Base-by-base conservation (phyloP, 92 coral and sea anemone species). In the Epizoanthus illoricatus region DNA sequence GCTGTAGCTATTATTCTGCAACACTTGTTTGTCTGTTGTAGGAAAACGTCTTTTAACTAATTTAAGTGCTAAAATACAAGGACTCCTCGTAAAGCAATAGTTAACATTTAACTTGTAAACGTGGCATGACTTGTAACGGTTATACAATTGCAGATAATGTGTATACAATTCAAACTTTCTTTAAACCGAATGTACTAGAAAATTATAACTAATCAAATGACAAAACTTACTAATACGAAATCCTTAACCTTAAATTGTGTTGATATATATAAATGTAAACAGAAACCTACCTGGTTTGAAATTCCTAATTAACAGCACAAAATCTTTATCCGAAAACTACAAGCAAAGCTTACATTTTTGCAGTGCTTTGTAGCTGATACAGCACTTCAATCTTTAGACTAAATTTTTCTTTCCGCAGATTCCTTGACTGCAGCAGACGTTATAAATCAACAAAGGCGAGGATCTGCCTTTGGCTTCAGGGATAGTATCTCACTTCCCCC, bases 361-460 rank as follows among this genome's bases (percentile, higher is more conserved):
- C 52, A 39, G 49, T 36, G 45, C 45, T 16, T 43, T 68, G 21
- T 11, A 33, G 49, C 72, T 39, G 19, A 41, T 19, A 68, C 45
- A 68, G 52, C 72, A 39, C 45, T 24, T 64, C 41, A 23, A 20
- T 16, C 69, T 64, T 15, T 24, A 68, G 72, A 68, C 33, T 43
- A 19, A 68, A 68, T 69, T 18, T 36, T 84, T 88, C 59, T 20
- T 40, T 73, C 62, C 33, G 12, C 85, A 89, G 95, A 81, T 39
- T 91, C 95, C 45, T 74, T 91, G 66, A 81, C 91, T 56, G 83
- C 97, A 49, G 91, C 86, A 12, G 65, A 58, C 41, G 68, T 11
- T 40, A 91, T 88, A 19, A 75, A 86, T 47, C 88, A 72, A 54
- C 94, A 93, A 73, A 88, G 97, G 65, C 90, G 97, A 47, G 97